phyloP scores from a whole-genome alignment of 2,113 vertebrate species.

The Vidua macroura region DNA sequence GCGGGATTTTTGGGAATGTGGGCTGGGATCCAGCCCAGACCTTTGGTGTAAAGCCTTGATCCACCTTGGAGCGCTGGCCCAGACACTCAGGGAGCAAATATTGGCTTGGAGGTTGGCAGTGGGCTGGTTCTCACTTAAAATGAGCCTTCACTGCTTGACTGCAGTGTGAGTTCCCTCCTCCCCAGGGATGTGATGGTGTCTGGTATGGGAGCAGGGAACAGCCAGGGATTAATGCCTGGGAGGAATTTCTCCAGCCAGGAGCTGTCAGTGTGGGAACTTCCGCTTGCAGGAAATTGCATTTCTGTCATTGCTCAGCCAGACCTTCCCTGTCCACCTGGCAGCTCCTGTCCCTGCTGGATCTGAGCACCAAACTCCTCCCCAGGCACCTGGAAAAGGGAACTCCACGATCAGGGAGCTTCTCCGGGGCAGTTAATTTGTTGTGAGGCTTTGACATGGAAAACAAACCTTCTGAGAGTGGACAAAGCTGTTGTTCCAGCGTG shows the following conservation, averaged over 20 bases:
- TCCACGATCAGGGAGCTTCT: accelerated
- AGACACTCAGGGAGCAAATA: not conserved
- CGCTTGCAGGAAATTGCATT: not conserved
- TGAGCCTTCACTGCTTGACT: not conserved
- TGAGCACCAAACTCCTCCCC: not conserved
- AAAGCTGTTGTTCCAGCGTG: not conserved
- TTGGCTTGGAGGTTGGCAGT: not conserved
- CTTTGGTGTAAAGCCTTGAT: not conserved
- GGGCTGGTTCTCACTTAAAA: not conserved
- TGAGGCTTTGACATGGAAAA: not conserved
- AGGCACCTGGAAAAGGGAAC: not conserved
- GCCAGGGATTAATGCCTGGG: not conserved
- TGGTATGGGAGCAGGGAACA: not conserved
- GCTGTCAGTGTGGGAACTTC: not conserved
- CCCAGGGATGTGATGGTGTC: not conserved
- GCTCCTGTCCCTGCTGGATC: not conserved
- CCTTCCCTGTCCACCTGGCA: not conserved
- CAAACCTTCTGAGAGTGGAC: not conserved
- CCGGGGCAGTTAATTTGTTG: accelerated
- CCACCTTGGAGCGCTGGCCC: not conserved
- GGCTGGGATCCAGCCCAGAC: not conserved
- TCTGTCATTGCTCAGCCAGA: not conserved
- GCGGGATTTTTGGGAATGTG: accelerated
- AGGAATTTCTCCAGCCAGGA: not conserved
- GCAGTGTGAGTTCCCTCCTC: not conserved